Base-by-base conservation (phyloP, 2,797 vertebrate genomes). In the Semotilus atromaculatus region DNA sequence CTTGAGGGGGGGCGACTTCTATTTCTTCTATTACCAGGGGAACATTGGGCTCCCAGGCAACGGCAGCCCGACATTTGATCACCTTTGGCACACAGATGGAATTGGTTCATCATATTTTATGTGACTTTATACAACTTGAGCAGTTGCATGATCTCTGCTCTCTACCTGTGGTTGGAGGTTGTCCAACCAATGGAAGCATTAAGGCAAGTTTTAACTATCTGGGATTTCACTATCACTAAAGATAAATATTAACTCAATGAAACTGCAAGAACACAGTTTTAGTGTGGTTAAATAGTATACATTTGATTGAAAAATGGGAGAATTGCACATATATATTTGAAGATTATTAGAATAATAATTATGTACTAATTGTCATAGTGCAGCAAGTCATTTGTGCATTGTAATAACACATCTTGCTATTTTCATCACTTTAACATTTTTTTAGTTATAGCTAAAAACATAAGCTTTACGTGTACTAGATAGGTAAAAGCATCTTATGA, bases 61-160 rank as follows among this genome's bases (percentile, higher is more conserved):
- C 94, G 29, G 97, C 97, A 29, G 97, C 97, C 90, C 93, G 97
- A 91, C 97, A 98, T 88, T 95, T 97, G 88, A 99, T 98, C 16
- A 96, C 95, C 97, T 99, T 87, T 18, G 85, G 85, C n/a, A 75
- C 18, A 88, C 62, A 88, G 18, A 85, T 36, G 6, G 67, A 18
- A 40, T 16, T 62, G 21, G 9, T n/a, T 74, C 11, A 23, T 5
- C 7, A 40, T 64, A 18, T 75, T 48, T 58, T 23, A 70, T 58
- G 48, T 6, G 9, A 66, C 55, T 48, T 55, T 62, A 71, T 26
- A 23, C 26, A 73, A 83, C 40, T 48, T 82, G 43, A 29, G 4
- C 1, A 38, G 60, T 36, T 84, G 43, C 26, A 79, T 29, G 36
- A 79, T 38, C 40, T 45, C 11, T 68, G 58, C 83, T 84, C 23